phyloP scores from a whole-genome alignment of 2,797 vertebrate genomes.

The Scolopax rusticola region DNA sequence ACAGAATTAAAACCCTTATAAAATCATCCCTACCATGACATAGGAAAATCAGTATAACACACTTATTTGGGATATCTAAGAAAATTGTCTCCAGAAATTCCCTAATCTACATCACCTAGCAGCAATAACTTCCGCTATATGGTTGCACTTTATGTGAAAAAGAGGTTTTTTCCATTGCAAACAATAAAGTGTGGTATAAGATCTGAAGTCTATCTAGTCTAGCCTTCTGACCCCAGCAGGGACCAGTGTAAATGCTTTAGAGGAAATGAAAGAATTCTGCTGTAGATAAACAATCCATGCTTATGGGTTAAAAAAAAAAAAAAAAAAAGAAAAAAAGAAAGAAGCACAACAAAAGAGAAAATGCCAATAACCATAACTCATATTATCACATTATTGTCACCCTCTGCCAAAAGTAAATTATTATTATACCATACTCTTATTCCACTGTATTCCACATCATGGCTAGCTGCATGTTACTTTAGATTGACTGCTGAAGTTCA shows the following conservation, averaged over 20 bases:
- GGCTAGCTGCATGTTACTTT: neutral
- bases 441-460: neutral
- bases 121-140: neutral
- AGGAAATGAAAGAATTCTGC: neutral
- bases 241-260: neutral
- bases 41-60: neutral
- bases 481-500: neutral
- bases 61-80: accelerated
- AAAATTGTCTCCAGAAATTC: neutral
- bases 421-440: neutral
- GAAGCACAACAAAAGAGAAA: neutral
- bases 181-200: neutral
- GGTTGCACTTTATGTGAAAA: neutral
- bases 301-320: neutral
- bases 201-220: neutral
- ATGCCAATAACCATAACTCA: neutral
- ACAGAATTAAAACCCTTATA: neutral
- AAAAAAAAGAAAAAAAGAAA: neutral
- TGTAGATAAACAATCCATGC: neutral
- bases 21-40: neutral
- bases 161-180: neutral
- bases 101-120: neutral
- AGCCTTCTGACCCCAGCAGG: neutral
- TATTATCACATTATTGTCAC: neutral
- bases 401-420: neutral